A percentile compares a stretch with the other conserved stretches of the same genome.
Evolutionary conservation across 2,888 invertebrate species (phyloP).

Genomic region (Heliothis peltigera): DNA sequence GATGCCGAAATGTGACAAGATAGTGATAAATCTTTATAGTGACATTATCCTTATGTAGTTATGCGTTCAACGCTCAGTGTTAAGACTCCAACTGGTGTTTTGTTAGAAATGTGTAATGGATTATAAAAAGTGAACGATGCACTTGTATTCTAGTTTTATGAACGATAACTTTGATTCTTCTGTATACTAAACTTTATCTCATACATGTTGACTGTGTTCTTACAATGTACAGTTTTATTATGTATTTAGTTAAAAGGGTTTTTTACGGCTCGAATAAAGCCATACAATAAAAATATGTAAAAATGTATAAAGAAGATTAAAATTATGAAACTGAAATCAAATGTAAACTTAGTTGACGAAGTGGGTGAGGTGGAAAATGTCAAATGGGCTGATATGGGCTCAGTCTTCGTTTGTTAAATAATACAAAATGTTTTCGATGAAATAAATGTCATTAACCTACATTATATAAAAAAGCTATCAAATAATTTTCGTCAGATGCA

Average conservation of each 20-base stretch:
- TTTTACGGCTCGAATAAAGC: constrained; percentile 4
- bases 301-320: constrained; percentile 12
- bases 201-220: constrained; percentile 21
- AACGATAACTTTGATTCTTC: constrained; percentile 52
- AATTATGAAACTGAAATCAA: constrained; percentile 35
- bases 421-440: not conserved
- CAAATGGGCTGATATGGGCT: not conserved
- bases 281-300: not conserved
- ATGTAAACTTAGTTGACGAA: constrained; percentile 33
- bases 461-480: constrained; percentile 19
- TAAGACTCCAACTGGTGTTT: constrained; percentile 38
- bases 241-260: constrained; percentile 12
- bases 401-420: not conserved
- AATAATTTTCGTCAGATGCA: constrained; percentile 5
- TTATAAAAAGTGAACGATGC: constrained; percentile 43
- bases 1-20: constrained; percentile 71
- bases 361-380: constrained; percentile 13
- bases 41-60: constrained; percentile 59
- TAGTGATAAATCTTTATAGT: constrained; percentile 63
- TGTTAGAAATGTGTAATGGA: constrained; percentile 33
- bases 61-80: constrained; percentile 36
- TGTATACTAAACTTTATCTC: constrained; percentile 31
- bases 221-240: constrained; percentile 44
- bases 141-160: constrained; percentile 44
- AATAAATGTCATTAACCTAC: not conserved